Evolutionary conservation across 2,797 vertebrate species (phyloP), one percentile per base, ranked within the genome.

Genomic region (Sarcoramphus papa): DNA sequence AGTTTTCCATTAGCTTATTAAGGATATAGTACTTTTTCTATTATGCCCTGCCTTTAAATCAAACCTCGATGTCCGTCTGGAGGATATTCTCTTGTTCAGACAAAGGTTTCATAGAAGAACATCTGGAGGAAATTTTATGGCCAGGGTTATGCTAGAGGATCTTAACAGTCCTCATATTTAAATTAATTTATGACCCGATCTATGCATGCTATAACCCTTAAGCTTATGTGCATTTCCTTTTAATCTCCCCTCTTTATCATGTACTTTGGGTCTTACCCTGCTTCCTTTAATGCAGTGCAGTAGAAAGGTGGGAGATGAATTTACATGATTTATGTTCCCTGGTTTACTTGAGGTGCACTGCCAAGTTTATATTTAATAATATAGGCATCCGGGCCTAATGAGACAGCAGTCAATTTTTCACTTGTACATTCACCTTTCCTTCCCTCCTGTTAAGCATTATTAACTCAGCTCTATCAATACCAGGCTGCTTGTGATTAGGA

Each of bases 351-450:
- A 91, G 77, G 73, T 79, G 53, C 50, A 67, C 40, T 88, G 62
- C 94, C 70, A 96, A 96, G 81, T 96, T 97, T 83, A 9, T 92
- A 96, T 92, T 94, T 96, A 93, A 94, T 72, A 97, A 94, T 95
- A 83, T 2, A 83, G 90, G 93, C 91, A 97, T 82, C 92, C 31
- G 33, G 28, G 27, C 78, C 89, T 96, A 96, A 97, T 1, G 1
- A 96, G 93, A 95, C 96, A 96, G 80, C 92, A 87, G 84, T 81
- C 91, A 62, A 48, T 92, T 93, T 85, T 96, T 96, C 90, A 84
- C 93, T 94, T 69, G 63, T 88, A 41, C 70, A 48, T 6, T 93
- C 96, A 96, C 95, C 93, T 96, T 84, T 95, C 57, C 86, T 95
- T 95, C 92, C 94, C 63, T 94, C 19, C 45, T 65, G 74, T 81